These are phyloP conservation scores for Dendrocincla fuliginosa DNA, from an alignment of 2,797 vertebrate species.

Conservation along the genomic window DNA sequence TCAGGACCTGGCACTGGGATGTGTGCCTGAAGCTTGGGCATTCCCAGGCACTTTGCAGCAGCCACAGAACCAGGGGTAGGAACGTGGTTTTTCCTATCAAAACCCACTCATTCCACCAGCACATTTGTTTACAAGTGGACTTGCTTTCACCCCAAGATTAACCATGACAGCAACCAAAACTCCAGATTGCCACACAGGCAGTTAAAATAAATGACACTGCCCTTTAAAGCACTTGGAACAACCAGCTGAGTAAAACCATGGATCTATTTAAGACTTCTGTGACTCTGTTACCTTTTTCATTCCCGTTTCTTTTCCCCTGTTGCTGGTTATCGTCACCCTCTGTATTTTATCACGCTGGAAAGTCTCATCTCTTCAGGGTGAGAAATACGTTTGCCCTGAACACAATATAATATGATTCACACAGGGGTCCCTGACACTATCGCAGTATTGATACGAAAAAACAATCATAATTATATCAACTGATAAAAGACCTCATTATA, in stretches of 20 bases:
- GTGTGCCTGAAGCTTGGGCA: background rate
- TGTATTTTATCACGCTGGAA: background rate
- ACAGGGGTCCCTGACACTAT: background rate
- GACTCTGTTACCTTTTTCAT: background rate
- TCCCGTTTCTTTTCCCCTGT: background rate
- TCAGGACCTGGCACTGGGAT: background rate
- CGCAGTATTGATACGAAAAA: background rate
- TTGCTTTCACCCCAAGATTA: background rate
- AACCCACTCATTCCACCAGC: background rate
- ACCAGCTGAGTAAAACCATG: background rate
- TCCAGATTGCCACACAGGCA: background rate
- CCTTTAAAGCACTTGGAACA: background rate
- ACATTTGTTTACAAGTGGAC: background rate
- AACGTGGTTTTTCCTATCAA: background rate
- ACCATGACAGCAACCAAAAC: background rate
- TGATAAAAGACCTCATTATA: slow-evolving; percentile 6
- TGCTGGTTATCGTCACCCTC: background rate
- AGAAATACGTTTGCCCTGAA: slow-evolving; percentile 4
- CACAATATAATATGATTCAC: background rate
- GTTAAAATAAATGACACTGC: background rate
- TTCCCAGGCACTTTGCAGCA: background rate
- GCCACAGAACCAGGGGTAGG: background rate
- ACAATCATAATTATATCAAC: background rate
- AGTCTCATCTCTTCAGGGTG: background rate
- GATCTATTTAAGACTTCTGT: background rate